Base-by-base conservation (phyloP, 2,888 invertebrate species). In the Limnephilus rhombicus region DNA sequence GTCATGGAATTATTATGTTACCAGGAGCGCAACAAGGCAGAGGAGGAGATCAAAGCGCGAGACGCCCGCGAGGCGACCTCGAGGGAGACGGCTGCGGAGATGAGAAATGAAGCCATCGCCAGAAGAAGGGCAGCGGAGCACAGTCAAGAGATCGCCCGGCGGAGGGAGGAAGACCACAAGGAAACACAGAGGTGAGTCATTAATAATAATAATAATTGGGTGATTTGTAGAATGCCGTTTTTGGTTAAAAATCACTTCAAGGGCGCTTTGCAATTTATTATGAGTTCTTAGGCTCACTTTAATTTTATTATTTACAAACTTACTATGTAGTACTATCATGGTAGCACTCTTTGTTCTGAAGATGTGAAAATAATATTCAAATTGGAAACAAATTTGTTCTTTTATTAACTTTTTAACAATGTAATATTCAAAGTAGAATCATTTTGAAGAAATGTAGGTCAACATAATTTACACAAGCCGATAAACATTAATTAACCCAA, bases 11-110 rank as follows among this genome's bases (percentile, higher is more conserved):
- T 45, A 45, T 45, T 45, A 15, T 68, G 3, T 92, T 85, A 91
- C 24, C 92, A 96, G 95, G 97, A 97, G 94, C 96, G 96, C 92
- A 95, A 95, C 94, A 96, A 95, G 94, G 95, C 96, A 4, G 97
- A 98, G 94, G 97, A 98, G 94, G 97, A 97, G 91, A 97, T 96
- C 29, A 96, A 96, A 94, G 96, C 96, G 94, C 95, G 97, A 94
- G 97, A 97, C 94, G 96, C 96, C 93, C 94, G 96, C 90, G 97
- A 97, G 94, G 96, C 96, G 0, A 96, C 96, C 92, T 94, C 95
- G 90, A 94, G 94, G 93, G 90, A 95, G 91, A 94, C 95, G 85
- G 94, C 94, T 31, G 94, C 94, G 91, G 94, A 94, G 37, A 94
- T 94, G 31, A 95, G 95, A 85, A 94, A 93, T 89, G 93, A 93